A percentile compares a stretch with the other conserved stretches of the same genome.
These are phyloP conservation scores for Fabriciana adippe DNA, from an alignment of 2,888 invertebrate genomes.

Conservation along the genomic window DNA sequence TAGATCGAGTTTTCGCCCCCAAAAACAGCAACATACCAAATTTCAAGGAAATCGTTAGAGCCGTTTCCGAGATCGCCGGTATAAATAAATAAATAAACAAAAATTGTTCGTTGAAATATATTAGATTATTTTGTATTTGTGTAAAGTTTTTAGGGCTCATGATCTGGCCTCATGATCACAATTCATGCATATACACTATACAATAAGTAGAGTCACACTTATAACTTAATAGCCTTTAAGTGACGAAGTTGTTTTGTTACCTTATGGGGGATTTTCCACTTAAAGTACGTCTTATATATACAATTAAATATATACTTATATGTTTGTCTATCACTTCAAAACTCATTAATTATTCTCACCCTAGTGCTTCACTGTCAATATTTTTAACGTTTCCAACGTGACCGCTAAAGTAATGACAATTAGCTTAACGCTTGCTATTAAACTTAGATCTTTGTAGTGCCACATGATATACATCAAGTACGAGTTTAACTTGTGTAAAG, in stretches of 20 bases:
- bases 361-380: constrained; percentile 29
- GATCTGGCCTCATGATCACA: no score
- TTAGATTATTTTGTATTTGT: no score
- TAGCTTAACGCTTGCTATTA: constrained; percentile 4
- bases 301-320: constrained; percentile 4
- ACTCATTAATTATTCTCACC: constrained; percentile 36
- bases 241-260: background rate
- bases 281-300: constrained; percentile 11
- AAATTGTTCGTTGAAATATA: no score
- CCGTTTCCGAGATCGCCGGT: no score
- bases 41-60: no score
- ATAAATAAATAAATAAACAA: no score
- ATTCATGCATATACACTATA: no score
- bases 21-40: no score
- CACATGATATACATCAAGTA: no score
- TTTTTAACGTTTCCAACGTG: constrained; percentile 26
- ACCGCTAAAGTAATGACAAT: constrained; percentile 26
- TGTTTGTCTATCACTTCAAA: constrained; percentile 34
- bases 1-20: no score
- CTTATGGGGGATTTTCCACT: constrained; percentile 26
- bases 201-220: background rate
- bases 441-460: background rate
- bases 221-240: background rate
- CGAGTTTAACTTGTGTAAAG: no score
- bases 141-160: no score